Evolutionary conservation across 2,113 vertebrate species (phyloP).

Genomic region (Notarius quadriscutis): DNA sequence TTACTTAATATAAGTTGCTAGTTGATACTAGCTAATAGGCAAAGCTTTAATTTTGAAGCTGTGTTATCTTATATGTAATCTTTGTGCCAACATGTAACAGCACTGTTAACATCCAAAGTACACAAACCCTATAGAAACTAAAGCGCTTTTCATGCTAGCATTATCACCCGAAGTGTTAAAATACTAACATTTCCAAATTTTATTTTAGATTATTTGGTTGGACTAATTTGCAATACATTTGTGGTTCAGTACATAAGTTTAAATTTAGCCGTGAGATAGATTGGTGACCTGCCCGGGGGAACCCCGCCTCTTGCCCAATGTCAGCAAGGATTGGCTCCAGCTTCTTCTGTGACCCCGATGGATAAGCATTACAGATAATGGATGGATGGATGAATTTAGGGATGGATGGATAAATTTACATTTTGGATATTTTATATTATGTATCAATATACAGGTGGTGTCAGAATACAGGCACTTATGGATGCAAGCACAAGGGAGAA

Average conservation of each 20-base stretch:
- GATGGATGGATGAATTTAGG: too few species aligned
- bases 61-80: background rate
- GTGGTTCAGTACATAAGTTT: background rate
- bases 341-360: too few species aligned
- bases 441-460: background rate
- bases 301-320: too few species aligned
- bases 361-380: too few species aligned
- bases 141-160: background rate
- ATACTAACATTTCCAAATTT: background rate
- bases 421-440: background rate
- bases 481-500: too few species aligned
- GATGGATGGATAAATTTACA: background rate
- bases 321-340: too few species aligned
- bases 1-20: too few species aligned
- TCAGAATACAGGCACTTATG: too few species aligned
- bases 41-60: background rate
- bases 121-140: background rate
- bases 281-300: too few species aligned
- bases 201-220: background rate
- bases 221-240: too few species aligned
- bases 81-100: background rate
- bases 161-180: background rate
- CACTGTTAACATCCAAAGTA: background rate
- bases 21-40: background rate
- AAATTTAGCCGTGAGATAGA: too few species aligned